A percentile compares a stretch with the other conserved stretches of the same genome.
Conservation (phyloP, 2,797 vertebrate species). For the Pantherophis vulpinus region DNA sequence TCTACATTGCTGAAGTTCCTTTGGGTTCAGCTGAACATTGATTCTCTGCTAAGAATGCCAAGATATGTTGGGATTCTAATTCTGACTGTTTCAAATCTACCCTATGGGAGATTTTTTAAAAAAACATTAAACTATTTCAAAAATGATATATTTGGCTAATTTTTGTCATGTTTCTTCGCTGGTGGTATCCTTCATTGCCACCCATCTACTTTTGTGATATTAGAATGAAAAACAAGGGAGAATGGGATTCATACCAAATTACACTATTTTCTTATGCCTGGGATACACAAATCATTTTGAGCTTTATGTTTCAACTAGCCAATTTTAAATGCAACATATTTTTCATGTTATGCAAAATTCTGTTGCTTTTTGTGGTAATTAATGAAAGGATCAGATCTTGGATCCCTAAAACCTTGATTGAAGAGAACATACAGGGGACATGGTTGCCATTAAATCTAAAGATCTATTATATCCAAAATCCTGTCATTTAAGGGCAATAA, state of each 20-base stretch:
- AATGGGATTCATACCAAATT: neutral
- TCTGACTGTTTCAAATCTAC: neutral
- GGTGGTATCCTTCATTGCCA: neutral
- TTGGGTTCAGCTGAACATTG: neutral
- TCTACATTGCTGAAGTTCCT: neutral
- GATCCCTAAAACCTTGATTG: neutral
- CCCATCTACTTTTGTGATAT: neutral
- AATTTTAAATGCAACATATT: neutral
- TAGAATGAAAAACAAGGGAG: neutral
- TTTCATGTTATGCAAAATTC: neutral
- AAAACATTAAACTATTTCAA: neutral
- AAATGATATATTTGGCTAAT: neutral
- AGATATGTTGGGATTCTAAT: neutral
- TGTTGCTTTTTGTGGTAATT: neutral
- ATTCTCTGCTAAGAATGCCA: neutral
- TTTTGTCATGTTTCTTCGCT: neutral
- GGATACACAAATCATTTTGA: neutral
- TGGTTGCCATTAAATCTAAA: neutral
- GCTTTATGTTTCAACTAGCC: neutral
- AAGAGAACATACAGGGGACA: neutral
- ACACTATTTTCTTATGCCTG: neutral
- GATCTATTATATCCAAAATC: neutral
- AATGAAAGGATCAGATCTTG: neutral
- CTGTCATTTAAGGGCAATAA: neutral
- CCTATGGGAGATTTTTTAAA: neutral